Evolutionary conservation across 2,797 vertebrate species (phyloP).

Genomic region (Channallabes apus): DNA sequence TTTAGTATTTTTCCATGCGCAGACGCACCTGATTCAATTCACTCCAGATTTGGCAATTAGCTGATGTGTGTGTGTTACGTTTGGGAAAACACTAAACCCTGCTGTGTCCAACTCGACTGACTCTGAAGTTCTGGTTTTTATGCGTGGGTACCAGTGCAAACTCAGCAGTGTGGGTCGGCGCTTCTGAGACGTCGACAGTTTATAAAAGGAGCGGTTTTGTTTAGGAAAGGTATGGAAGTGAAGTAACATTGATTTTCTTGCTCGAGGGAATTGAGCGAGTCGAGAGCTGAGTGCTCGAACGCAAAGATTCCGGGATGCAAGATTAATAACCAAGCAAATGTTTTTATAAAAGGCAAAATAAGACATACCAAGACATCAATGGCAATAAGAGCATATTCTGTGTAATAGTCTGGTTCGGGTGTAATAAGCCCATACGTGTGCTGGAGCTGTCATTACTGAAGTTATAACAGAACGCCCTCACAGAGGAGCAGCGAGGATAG

Average conservation of each 20-base stretch:
- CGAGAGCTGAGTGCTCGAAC: background rate
- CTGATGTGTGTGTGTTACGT: conserved; percentile 20
- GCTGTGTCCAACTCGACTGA: conserved; percentile 13
- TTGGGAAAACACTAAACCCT: conserved; percentile 16
- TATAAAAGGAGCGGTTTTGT: conserved; percentile 33
- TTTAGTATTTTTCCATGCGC: conserved; percentile 7
- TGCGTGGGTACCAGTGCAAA: conserved; percentile 28
- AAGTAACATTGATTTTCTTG: conserved; percentile 27
- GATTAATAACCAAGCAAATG: conserved; percentile 41
- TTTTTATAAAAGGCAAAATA: conserved; percentile 42
- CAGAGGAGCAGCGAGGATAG: conserved; percentile 14
- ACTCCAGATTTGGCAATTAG: conserved; percentile 32
- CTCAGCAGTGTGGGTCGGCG: conserved; percentile 32
- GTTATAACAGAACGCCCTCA: conserved; percentile 34
- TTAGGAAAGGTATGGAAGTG: background rate
- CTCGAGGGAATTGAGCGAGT: conserved; percentile 18
- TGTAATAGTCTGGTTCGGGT: conserved; percentile 34
- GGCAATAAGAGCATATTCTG: conserved; percentile 31
- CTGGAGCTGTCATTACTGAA: conserved; percentile 32
- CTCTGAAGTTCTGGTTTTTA: conserved; percentile 19
- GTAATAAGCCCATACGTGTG: conserved; percentile 35
- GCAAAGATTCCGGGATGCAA: conserved; percentile 32
- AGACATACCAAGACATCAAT: conserved; percentile 21
- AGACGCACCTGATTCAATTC: conserved; percentile 34
- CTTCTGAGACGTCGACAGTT: conserved; percentile 10